phyloP scores from a whole-genome alignment of 2,888 invertebrate genomes.

The Agrotis exclamationis region DNA sequence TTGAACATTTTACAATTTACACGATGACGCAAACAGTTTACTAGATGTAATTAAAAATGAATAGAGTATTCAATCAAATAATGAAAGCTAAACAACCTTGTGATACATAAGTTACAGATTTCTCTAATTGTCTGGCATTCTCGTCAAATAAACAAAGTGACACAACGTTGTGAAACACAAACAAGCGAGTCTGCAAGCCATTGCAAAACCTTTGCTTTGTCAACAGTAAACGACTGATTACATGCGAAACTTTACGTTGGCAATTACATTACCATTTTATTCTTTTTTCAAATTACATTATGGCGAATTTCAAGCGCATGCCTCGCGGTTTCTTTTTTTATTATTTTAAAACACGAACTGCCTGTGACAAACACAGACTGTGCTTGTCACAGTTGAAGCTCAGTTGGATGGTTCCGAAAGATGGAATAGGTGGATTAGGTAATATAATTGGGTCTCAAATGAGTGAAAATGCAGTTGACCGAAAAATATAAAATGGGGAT shows the following conservation, averaged over 20 bases:
- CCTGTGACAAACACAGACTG: too few relatives aligned
- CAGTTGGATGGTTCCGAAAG: neutral
- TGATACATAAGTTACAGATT: slow-evolving; percentile 44
- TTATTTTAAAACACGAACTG: slow-evolving; percentile 12
- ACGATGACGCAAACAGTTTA: neutral
- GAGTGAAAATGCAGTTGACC: too few relatives aligned
- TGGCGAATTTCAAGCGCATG: slow-evolving; percentile 7
- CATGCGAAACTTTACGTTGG: slow-evolving; percentile 38
- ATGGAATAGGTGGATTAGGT: too few relatives aligned
- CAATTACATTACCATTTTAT: slow-evolving; percentile 28
- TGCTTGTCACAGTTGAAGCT: neutral
- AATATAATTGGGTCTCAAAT: too few relatives aligned
- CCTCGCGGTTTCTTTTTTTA: slow-evolving; percentile 1
- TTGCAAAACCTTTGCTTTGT: slow-evolving; percentile 56
- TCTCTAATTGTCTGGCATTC: slow-evolving; percentile 36
- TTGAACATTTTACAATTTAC: too few relatives aligned
- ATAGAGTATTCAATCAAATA: slow-evolving; percentile 25
- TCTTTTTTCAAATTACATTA: slow-evolving; percentile 26
- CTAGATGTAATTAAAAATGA: neutral
- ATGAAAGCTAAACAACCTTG: slow-evolving; percentile 55
- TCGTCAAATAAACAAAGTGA: slow-evolving; percentile 42
- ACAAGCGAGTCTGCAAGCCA: slow-evolving; percentile 24
- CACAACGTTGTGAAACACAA: slow-evolving; percentile 56
- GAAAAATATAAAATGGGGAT: too few relatives aligned
- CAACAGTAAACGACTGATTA: slow-evolving; percentile 30